These are phyloP conservation scores for Leucophenga montana DNA, from an alignment of 2,888 invertebrate species.

Conservation along the genomic window DNA sequence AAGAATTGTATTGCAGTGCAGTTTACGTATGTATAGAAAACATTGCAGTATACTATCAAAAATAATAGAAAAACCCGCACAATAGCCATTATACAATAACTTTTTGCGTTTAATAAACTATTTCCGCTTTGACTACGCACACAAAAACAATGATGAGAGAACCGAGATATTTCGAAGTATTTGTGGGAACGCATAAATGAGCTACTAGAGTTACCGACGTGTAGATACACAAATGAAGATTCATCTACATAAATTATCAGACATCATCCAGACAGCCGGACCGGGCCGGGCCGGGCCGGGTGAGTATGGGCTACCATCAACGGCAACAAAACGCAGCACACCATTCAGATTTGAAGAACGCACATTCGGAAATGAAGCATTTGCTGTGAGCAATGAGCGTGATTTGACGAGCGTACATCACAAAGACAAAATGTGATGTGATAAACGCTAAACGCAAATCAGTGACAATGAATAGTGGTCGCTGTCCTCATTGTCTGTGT, in stretches of 20 bases:
- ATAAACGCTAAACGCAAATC: conserved; percentile 1
- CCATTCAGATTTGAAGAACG: not conserved
- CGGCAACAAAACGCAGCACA: no score
- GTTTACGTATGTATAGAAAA: not conserved
- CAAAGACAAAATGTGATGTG: not conserved
- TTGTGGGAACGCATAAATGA: conserved; percentile 23
- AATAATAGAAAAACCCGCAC: not conserved
- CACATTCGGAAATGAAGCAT: not conserved
- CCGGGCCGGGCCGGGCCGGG: no score
- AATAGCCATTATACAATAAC: not conserved
- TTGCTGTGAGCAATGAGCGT: not conserved
- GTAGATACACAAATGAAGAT: not conserved
- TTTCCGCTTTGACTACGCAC: conserved; percentile 48
- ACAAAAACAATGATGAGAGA: not conserved
- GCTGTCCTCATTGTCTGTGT: not conserved
- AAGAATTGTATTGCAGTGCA: no score
- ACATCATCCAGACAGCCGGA: not conserved
- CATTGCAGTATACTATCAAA: not conserved
- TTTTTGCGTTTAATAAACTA: conserved; percentile 57
- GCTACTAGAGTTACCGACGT: not conserved
- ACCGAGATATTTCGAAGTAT: not conserved
- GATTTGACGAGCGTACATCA: not conserved
- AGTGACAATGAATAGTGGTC: not conserved
- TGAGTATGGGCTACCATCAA: not conserved
- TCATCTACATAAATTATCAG: not conserved